A percentile compares a stretch with the other conserved stretches of the same genome.
These are phyloP conservation scores for Polymixis lichenea DNA, from an alignment of 2,888 invertebrate species.

Conservation along the genomic window DNA sequence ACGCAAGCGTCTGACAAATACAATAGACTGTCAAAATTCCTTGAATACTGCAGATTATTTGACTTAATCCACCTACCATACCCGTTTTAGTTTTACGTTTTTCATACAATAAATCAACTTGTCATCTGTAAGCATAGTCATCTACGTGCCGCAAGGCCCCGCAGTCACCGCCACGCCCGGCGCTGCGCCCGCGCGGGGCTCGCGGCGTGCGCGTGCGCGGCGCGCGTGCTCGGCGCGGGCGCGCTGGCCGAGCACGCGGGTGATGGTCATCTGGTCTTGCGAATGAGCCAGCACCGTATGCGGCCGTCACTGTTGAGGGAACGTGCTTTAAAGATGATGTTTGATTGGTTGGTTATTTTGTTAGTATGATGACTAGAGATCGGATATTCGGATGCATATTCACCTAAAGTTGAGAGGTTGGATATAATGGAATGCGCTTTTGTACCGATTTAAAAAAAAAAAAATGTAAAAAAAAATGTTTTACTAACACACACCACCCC, in stretches of 20 bases:
- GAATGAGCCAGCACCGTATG: conserved; percentile 83
- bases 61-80: neutral
- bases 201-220: conserved; percentile 1
- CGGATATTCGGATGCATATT: too few species aligned
- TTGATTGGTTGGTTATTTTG: neutral
- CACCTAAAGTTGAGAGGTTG: too few species aligned
- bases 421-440: too few species aligned
- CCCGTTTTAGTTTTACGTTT: conserved; percentile 1
- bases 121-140: conserved; percentile 40
- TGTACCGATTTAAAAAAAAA: too few species aligned
- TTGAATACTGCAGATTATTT: neutral
- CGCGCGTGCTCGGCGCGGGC: conserved; percentile 39
- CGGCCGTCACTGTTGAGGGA: conserved; percentile 80
- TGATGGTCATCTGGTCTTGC: conserved; percentile 79
- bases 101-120: conserved; percentile 1
- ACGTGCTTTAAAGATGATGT: neutral
- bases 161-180: conserved; percentile 56
- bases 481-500: too few species aligned
- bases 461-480: too few species aligned
- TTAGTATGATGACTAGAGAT: too few species aligned
- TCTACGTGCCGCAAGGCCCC: conserved; percentile 17
- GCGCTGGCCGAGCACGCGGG: conserved; percentile 59
- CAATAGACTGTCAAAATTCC: neutral
- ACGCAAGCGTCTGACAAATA: neutral
- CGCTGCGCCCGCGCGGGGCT: conserved; percentile 5